Base-by-base conservation (phyloP, 2,888 invertebrate species). In the Morpho helenor region DNA sequence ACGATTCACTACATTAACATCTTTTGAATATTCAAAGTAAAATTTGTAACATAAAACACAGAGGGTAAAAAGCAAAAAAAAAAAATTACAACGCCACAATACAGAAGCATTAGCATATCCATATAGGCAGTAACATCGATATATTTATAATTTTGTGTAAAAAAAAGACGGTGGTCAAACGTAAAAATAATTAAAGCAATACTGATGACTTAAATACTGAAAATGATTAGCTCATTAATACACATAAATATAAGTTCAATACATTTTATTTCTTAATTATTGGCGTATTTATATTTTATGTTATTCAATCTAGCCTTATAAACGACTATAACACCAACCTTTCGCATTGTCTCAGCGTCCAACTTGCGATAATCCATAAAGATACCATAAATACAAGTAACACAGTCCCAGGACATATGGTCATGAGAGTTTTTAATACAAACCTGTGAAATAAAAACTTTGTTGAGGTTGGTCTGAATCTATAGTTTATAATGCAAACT, bases 361-460 rank as follows among this genome's bases (percentile, higher is more conserved):
- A 99, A 79, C 98, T 98, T 68, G 99, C 99, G 76, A 99, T 98
- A 85, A 99, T 98, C 99, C 99, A 99, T 66, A 99, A 92, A 7
- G 99, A 98, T 68, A 99, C 98, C 97, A 99, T 99, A 93, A 99
- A 99, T 71, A 99, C 99, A 77, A 99, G 93, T 75, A 99, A 94
- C 73, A 99, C 99, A 66, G 95, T 99, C 87, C 95, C 99, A 57
- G 99, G 99, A 89, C 99, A 99, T 86, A 99, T 99, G 82, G 99
- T 99, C 99, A 99, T 99, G 74, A 99, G 93, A 65, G 99, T 99
- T 92, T 98, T 98, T 80, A 98, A 93, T 77, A 98, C 98, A 91
- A 97, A 97, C 84, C 94, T 91, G 93, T 31, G 70, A 80, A 74
- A 47, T 2, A 23, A 53, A 47, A 53, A 7, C 1, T n/a, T 39